These are phyloP conservation scores for Hapalemur alaotrensis DNA, from an alignment of 2,797 vertebrate genomes.

Conservation along the genomic window DNA sequence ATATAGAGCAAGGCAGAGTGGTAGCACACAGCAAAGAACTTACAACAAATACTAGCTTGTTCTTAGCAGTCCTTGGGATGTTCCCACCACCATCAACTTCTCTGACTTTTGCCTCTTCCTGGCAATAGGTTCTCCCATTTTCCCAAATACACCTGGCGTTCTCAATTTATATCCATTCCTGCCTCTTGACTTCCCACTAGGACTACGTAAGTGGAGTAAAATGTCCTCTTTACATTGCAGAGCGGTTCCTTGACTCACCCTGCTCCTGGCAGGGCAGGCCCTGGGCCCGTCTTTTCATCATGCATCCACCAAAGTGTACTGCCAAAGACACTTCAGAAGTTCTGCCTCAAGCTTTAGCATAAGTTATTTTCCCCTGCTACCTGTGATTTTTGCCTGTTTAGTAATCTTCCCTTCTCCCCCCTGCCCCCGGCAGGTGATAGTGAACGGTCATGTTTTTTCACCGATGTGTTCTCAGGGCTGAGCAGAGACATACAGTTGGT, in stretches of 20 bases:
- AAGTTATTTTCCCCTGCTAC: neutral
- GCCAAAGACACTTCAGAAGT: neutral
- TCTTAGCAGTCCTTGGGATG: neutral
- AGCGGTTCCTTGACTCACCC: neutral
- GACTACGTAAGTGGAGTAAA: neutral
- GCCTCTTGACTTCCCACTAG: neutral
- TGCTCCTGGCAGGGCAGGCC: neutral
- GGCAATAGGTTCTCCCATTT: neutral
- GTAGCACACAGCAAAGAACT: neutral
- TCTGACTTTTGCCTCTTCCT: neutral
- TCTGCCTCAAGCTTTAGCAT: neutral
- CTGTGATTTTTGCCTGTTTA: neutral
- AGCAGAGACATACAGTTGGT: neutral
- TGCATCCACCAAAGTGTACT: neutral
- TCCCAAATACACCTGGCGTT: neutral
- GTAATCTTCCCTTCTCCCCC: neutral
- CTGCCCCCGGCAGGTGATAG: accelerated
- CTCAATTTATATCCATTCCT: neutral
- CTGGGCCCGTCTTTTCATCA: neutral
- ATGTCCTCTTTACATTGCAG: neutral
- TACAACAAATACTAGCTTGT: neutral
- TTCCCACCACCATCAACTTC: neutral
- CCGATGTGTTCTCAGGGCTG: neutral
- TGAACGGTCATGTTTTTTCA: neutral
- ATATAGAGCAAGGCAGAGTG: neutral